Evolutionary conservation across 2,797 vertebrate genomes (phyloP).

Genomic region (Tragelaphus oryx): DNA sequence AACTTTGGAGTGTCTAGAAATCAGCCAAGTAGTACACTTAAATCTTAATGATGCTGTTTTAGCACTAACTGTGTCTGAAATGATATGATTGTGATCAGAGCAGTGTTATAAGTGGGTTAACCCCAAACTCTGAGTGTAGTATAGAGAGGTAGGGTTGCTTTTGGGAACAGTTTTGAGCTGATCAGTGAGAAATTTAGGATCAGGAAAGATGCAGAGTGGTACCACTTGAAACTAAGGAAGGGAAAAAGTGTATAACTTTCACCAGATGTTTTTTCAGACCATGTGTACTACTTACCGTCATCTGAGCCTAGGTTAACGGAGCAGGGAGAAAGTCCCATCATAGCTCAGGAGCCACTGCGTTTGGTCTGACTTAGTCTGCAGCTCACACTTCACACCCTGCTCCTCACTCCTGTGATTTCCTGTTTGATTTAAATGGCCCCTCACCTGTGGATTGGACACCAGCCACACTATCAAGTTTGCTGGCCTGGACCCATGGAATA

Average conservation of each 20-base stretch:
- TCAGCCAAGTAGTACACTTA: background rate
- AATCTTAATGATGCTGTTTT: background rate
- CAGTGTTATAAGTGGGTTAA: background rate
- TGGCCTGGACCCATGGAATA: background rate
- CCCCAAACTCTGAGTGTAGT: background rate
- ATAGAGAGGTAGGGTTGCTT: background rate
- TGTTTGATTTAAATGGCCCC: background rate
- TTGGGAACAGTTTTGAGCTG: background rate
- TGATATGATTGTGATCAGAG: background rate
- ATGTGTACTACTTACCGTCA: accelerated
- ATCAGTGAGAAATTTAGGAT: background rate
- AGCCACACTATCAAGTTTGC: background rate
- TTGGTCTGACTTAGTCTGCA: background rate
- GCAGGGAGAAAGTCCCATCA: background rate
- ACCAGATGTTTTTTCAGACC: background rate
- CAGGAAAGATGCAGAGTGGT: background rate
- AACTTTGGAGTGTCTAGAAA: background rate
- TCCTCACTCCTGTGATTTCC: background rate
- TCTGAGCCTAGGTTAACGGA: background rate
- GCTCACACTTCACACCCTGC: background rate
- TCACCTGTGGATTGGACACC: background rate
- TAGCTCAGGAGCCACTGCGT: background rate
- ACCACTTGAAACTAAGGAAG: background rate
- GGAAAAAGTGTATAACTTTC: background rate
- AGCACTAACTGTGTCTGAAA: background rate